Evolutionary conservation across 2,888 invertebrate genomes (phyloP).

Genomic region (Osedax fenrisi): DNA sequence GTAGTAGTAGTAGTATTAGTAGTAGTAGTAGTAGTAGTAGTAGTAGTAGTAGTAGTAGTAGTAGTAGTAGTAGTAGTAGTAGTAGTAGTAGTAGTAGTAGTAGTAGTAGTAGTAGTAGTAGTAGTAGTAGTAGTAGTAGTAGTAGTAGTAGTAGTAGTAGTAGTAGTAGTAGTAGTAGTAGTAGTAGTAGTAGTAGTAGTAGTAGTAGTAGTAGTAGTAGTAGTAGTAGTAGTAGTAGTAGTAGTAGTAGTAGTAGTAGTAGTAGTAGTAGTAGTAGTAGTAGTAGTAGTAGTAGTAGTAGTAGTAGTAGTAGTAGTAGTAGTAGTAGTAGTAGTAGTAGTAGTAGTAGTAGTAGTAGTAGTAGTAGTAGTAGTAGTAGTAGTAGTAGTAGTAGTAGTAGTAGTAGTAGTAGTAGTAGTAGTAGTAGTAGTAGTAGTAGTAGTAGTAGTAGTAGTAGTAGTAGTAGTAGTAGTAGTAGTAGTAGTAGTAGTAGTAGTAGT

Average conservation of each 20-base stretch:
- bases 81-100: conserved; percentile 6
- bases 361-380: conserved; percentile 28
- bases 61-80: conserved; percentile 6
- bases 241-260: background rate
- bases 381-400: conserved; percentile 22
- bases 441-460: background rate
- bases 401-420: background rate
- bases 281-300: conserved; percentile 8
- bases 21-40: background rate
- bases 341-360: conserved; percentile 24
- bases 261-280: background rate
- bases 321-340: conserved; percentile 12
- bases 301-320: conserved; percentile 5
- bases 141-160: background rate
- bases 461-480: background rate
- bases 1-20: background rate
- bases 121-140: conserved; percentile 6
- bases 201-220: background rate
- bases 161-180: background rate
- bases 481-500: background rate
- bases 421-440: background rate
- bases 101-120: conserved; percentile 6
- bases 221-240: background rate
- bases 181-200: background rate
- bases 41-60: conserved; percentile 4